Base-by-base conservation (phyloP, 2,888 invertebrate genomes). In the Schrankia costaestrigalis region DNA sequence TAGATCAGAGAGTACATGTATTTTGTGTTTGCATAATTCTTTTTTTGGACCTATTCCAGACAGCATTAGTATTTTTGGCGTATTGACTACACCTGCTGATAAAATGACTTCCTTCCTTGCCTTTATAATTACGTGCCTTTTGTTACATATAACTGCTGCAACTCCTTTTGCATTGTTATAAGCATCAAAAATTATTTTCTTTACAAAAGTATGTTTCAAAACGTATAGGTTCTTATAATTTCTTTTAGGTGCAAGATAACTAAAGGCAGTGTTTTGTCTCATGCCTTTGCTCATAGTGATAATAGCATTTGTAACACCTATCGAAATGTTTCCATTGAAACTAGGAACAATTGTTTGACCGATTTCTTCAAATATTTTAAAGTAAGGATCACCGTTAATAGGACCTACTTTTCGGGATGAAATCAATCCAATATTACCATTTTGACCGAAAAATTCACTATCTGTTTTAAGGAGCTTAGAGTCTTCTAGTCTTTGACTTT, bases 51-150 rank as follows among this genome's bases (percentile, higher is more conserved):
- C 77, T 6, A 78, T 53, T 2, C 77, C 75, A 0, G 75, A 77
- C 3, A 70, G 25, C 72, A 78, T 72, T 7, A 78, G 31, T 7
- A 78, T 26, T 41, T 75, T 63, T n/a, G 76, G 71, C 25, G 62
- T 68, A 15, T 65, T 68, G 0, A 71, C 46, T 8, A 67, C 46
- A 4, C 78, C 78, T 9, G 69, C 73, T 7, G 72, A 73, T 6
- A 76, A 15, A 24, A 78, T 65, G 0, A 74, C 53, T 50, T 74
- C 75, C 37, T 56, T 70, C 5, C 33, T 42, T 11, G 69, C 57
- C 10, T 26, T 43, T 1, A 71, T 11, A 3, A 18, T 3, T n/a
- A 38, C 19, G 12, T 9, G 36, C 27, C 9, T 47, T 35, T 35
- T 37, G 15, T 10, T 48, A 39, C 27, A 39, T n/a, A n/a, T n/a